phyloP scores from a whole-genome alignment of 2,888 invertebrate species.

The Branchipolynoe longqiensis region DNA sequence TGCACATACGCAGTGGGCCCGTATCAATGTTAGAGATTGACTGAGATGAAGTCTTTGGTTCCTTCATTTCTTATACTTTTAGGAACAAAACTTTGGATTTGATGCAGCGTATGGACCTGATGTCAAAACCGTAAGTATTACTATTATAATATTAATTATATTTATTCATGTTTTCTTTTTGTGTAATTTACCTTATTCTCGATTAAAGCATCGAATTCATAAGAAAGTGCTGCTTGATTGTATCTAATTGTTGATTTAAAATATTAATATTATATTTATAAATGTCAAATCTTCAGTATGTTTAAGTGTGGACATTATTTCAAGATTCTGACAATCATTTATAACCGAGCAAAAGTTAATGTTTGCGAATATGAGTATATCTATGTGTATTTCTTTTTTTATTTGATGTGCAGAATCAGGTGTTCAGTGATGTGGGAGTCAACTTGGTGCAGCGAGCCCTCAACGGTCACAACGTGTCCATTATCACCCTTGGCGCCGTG shows the following conservation, averaged over 20 bases:
- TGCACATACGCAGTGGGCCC: background rate
- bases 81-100: conserved; percentile 76
- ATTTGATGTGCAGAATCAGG: conserved; percentile 73
- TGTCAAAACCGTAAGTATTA: conserved; percentile 73
- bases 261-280: too few relatives aligned
- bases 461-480: conserved; percentile 77
- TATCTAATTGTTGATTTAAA: too few relatives aligned
- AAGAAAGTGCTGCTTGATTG: too few relatives aligned
- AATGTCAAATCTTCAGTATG: too few relatives aligned
- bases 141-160: background rate
- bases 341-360: too few relatives aligned
- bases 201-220: too few relatives aligned
- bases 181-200: background rate
- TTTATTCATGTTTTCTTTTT: background rate
- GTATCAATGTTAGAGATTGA: background rate
- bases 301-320: too few relatives aligned
- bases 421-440: conserved; percentile 75
- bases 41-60: background rate
- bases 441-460: conserved; percentile 75
- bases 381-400: too few relatives aligned
- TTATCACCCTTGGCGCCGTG: conserved; percentile 78
- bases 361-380: too few relatives aligned
- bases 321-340: too few relatives aligned
- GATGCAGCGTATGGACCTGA: conserved; percentile 75
- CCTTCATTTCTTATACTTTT: too few relatives aligned